Evolutionary conservation across 2,888 invertebrate species (phyloP).

Genomic region (Heliconius cydno): DNA sequence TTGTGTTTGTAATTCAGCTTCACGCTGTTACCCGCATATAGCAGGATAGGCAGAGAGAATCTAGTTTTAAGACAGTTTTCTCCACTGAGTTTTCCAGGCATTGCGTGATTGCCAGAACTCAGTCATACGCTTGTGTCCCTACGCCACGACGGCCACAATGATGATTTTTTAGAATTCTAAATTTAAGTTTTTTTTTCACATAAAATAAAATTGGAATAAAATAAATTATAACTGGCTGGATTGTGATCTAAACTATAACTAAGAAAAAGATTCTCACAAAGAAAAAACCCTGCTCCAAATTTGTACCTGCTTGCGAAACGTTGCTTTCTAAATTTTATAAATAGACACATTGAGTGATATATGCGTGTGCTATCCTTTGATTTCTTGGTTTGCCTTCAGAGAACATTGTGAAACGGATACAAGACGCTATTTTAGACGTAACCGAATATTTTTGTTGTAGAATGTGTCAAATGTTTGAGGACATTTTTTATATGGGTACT

Average conservation of each 20-base stretch:
- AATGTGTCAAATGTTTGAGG: neutral
- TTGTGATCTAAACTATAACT: no score
- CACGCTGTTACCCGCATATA: neutral
- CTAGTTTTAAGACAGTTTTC: no score
- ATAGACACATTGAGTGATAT: neutral
- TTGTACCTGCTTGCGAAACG: conserved; percentile 5
- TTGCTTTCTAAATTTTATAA: neutral
- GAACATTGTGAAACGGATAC: neutral
- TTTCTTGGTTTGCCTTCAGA: neutral
- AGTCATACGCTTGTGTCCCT: no score
- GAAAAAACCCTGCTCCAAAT: neutral
- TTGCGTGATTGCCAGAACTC: no score
- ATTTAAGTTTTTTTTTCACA: no score
- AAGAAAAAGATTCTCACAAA: no score
- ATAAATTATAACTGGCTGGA: no score
- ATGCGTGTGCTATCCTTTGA: conserved; percentile 4
- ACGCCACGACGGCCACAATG: no score
- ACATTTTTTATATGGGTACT: neutral
- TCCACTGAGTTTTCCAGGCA: no score
- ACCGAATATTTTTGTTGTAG: neutral
- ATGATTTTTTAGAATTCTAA: no score
- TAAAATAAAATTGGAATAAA: no score
- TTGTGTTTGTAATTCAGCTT: neutral
- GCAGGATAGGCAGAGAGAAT: neutral
- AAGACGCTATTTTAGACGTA: neutral